A percentile compares a stretch with the other conserved stretches of the same genome.
phyloP scores from a whole-genome alignment of 1,140 invertebrate species.

The Procambarus clarkii region DNA sequence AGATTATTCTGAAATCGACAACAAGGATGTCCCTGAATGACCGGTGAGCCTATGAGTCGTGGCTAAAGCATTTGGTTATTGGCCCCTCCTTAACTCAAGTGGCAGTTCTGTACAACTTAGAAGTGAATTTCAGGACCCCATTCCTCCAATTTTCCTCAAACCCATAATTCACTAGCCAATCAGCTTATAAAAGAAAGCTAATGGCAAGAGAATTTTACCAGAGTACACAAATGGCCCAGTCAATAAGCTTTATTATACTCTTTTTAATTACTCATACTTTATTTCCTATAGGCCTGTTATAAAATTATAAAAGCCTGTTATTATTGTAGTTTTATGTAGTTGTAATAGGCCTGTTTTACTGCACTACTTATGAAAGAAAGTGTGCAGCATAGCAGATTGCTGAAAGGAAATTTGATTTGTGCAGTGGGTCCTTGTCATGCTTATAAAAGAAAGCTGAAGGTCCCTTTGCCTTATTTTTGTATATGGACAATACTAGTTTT shows the following conservation, averaged over 20 bases:
- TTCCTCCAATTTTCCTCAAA: slow-evolving; percentile 32
- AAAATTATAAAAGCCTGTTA: neutral
- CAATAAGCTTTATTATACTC: neutral
- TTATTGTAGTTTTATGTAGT: slow-evolving; percentile 31
- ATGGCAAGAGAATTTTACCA: neutral
- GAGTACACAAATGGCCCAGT: slow-evolving; percentile 9
- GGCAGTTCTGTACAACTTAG: slow-evolving; percentile 20
- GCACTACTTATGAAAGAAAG: slow-evolving; percentile 69
- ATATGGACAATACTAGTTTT: neutral
- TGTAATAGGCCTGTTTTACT: slow-evolving; percentile 3
- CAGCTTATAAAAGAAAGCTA: slow-evolving; percentile 66
- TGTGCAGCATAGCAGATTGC: slow-evolving; percentile 37
- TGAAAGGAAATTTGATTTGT: slow-evolving; percentile 10
- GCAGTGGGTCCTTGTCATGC: slow-evolving; percentile 46
- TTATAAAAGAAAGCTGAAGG: slow-evolving; percentile 63
- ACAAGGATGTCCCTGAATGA: slow-evolving; percentile 67
- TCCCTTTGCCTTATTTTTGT: neutral
- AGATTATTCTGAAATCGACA: slow-evolving; percentile 63
- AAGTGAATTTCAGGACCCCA: slow-evolving; percentile 32
- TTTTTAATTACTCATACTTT: slow-evolving; percentile 15
- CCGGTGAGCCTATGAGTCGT: slow-evolving; percentile 55
- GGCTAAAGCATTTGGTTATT: slow-evolving; percentile 26
- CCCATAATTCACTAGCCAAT: slow-evolving; percentile 8
- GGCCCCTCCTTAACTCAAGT: slow-evolving; percentile 19
- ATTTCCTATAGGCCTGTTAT: neutral